Evolutionary conservation across 2,113 vertebrate genomes (phyloP).

Genomic region (Equus quagga): DNA sequence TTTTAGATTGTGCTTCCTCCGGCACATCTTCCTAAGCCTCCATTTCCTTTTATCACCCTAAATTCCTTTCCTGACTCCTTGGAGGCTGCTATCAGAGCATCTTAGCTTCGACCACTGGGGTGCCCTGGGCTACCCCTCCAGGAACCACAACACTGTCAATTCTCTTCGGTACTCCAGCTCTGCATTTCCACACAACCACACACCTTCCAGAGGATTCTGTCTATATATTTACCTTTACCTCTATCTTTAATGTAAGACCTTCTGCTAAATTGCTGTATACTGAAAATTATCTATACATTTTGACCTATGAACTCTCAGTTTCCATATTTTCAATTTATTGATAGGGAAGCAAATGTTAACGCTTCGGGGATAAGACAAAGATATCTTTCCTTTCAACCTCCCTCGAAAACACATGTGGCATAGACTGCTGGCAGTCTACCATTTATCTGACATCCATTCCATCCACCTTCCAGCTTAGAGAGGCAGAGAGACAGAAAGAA

Average conservation of each 20-base stretch:
- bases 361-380: background rate
- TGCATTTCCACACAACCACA: background rate
- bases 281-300: background rate
- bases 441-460: background rate
- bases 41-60: conserved; percentile 54
- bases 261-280: background rate
- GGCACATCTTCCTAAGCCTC: background rate
- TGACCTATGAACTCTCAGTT: background rate
- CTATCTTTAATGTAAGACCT: background rate
- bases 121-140: background rate
- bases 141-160: background rate
- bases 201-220: background rate
- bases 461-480: background rate
- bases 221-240: background rate
- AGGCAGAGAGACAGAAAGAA: background rate
- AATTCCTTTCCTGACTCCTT: conserved; percentile 38
- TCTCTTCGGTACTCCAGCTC: background rate
- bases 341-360: background rate
- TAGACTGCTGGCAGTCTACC: background rate
- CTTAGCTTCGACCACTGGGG: background rate
- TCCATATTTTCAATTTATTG: background rate
- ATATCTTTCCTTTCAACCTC: background rate
- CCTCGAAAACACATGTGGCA: background rate
- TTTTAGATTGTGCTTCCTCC: conserved; percentile 38
- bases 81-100: background rate